Evolutionary conservation across 53 echinoderm and acorn worm species (phyloP), one percentile per base, ranked within the genome.

Genomic region (Zoroaster sp.): DNA sequence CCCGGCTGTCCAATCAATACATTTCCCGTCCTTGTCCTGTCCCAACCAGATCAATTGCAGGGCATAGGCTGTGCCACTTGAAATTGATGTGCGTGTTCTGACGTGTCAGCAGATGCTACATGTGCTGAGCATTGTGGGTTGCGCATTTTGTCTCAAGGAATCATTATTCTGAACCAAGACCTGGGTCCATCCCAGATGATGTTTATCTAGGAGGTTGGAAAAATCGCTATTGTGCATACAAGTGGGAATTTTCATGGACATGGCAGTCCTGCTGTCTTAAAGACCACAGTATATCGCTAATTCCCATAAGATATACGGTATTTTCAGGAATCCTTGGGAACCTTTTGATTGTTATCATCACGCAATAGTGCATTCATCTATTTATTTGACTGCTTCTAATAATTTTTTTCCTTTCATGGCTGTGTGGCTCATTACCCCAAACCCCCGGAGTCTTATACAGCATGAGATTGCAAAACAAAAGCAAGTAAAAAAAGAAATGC

Each of bases 1-100:
- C 69, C 44, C 13, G 42, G 82, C 66, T 25, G 66, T 28, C 82
- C 42, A 82, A 82, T 82, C 82, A 68, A 82, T 82, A 82, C 13
- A 82, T 70, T 30, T 37, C 71, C 69, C 49, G 49, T 71, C 70
- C 49, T 7, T 20, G 44, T 49, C 23, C 85, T 70, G 40, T 83
- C 70, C 85, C 3, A 63, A 43, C 49, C 33, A 13, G 35, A 39
- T 79, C 79, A 37, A 37, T 79, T 79, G 54, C 45, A 63, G 79
- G 55, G 59, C 79, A 55, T 39, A 10, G 67, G 40, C 82, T 68
- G n/a, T n/a, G 68, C 82, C 68, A 44, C 82, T 68, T 82, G 42
- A 67, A 82, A 45, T 82, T 43, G 44, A 78, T 78, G 78, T 37
- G 18, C 78, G 18, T 35, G 59, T 20, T 35, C 78, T 18, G 78